Percentiles rank a stretch among this genome's conserved stretches.
Conservation (phyloP, 2,888 invertebrate species). For the Allacma fusca region DNA sequence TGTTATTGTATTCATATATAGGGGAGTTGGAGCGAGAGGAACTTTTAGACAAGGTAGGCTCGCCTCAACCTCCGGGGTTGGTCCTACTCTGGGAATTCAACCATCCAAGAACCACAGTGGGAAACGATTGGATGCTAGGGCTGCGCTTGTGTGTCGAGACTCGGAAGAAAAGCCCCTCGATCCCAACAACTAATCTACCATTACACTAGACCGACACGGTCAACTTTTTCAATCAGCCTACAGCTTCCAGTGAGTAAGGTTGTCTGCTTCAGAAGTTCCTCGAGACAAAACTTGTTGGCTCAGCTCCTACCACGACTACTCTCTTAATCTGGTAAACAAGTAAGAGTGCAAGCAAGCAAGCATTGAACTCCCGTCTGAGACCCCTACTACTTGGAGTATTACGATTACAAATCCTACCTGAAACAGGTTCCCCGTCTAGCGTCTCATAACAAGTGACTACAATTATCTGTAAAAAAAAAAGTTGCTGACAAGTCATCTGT, state of each 20-base stretch:
- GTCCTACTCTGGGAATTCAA: slow-evolving; percentile 13
- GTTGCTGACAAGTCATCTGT: slow-evolving; percentile 8
- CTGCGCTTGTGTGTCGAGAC: slow-evolving; percentile 48
- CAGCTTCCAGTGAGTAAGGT: slow-evolving; percentile 19
- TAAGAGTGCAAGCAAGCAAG: not conserved
- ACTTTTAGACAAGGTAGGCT: slow-evolving; percentile 36
- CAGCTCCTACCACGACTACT: not conserved
- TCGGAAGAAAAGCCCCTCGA: slow-evolving; percentile 11
- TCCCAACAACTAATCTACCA: not conserved
- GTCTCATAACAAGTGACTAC: not conserved
- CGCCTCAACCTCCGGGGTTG: slow-evolving; percentile 11
- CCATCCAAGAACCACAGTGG: slow-evolving; percentile 26
- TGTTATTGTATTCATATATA: slow-evolving; percentile 11
- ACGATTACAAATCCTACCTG: not conserved
- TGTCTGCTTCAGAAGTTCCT: not conserved
- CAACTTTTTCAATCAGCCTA: slow-evolving; percentile 14
- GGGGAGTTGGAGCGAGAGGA: slow-evolving; percentile 20
- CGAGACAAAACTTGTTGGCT: not conserved
- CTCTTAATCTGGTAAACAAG: not conserved
- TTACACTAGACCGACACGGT: slow-evolving; percentile 13
- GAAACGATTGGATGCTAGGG: slow-evolving; percentile 44
- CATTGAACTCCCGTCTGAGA: not conserved
- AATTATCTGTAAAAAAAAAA: not conserved
- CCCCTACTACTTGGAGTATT: not conserved
- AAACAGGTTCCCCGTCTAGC: not conserved